Conservation (phyloP, 2,113 vertebrate genomes). For the Centropus bengalensis region DNA sequence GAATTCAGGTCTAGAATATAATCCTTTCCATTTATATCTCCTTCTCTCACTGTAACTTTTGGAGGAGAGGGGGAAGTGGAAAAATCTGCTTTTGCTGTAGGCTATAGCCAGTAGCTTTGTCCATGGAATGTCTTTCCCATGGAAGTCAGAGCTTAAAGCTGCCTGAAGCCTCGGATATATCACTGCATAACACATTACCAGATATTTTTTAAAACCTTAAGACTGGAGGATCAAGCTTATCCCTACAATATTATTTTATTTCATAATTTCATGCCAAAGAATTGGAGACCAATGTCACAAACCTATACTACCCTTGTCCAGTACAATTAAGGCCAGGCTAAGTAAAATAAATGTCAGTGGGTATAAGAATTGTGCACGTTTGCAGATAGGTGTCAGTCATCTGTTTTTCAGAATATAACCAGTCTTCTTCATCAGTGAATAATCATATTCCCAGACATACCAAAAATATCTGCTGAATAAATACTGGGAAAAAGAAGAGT, state of each 20-base stretch:
- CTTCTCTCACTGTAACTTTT: neutral
- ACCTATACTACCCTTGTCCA: neutral
- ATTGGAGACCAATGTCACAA: neutral
- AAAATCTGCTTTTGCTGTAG: neutral
- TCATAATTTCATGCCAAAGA: neutral
- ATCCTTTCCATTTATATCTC: neutral
- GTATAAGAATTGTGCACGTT: neutral
- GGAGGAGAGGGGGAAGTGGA: fast-evolving
- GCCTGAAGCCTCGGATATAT: neutral
- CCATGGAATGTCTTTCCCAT: neutral
- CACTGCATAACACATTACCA: neutral
- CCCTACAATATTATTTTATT: neutral
- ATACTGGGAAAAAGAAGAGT: neutral
- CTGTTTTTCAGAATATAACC: neutral
- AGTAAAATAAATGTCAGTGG: neutral
- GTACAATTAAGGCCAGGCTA: neutral
- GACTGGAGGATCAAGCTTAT: neutral
- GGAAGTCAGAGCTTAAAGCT: neutral
- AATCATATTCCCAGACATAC: constrained; percentile 16
- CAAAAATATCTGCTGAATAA: constrained; percentile 29
- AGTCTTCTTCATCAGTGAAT: constrained; percentile 3
- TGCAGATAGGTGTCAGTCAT: neutral
- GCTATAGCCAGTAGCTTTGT: neutral
- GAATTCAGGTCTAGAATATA: neutral
- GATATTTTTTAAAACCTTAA: neutral